Conservation (phyloP, 1,140 invertebrate species). For the Bradynema listronoti region DNA sequence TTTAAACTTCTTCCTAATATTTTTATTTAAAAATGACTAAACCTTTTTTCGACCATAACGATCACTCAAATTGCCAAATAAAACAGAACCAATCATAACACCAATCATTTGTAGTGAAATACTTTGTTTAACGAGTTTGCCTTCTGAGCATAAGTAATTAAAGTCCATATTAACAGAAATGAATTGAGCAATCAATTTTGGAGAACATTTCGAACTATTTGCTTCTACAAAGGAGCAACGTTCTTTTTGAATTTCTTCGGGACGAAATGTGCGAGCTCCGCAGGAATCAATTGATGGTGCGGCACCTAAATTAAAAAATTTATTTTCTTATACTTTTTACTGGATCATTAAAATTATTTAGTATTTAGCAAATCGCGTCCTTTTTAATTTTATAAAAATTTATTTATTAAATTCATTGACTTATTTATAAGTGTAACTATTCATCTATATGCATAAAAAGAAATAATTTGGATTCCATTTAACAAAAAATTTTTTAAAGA, state of each 20-base stretch:
- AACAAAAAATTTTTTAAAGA: too few relatives aligned
- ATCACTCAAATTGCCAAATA: constrained; percentile 11
- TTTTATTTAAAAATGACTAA: background rate
- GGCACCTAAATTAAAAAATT: constrained; percentile 13
- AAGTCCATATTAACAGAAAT: constrained; percentile 23
- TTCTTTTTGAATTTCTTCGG: constrained; percentile 14
- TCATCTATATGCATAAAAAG: too few relatives aligned
- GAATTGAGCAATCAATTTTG: constrained; percentile 25
- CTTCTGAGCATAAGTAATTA: constrained; percentile 29
- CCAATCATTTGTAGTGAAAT: constrained; percentile 39
- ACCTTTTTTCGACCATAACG: constrained; percentile 11
- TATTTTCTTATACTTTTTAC: background rate
- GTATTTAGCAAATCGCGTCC: background rate
- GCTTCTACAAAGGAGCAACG: constrained; percentile 11
- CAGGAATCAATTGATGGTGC: constrained; percentile 26
- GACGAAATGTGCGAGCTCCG: constrained; percentile 10
- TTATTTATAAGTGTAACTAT: too few relatives aligned
- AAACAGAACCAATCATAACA: constrained; percentile 31
- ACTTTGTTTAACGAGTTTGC: constrained; percentile 17
- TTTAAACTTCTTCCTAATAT: background rate
- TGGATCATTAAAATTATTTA: background rate
- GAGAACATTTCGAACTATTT: constrained; percentile 15
- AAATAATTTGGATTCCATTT: too few relatives aligned
- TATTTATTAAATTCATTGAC: too few relatives aligned
- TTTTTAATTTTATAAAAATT: too few relatives aligned